Evolutionary conservation across 2,113 vertebrate genomes (phyloP).

Genomic region (Typhlomys cinereus): DNA sequence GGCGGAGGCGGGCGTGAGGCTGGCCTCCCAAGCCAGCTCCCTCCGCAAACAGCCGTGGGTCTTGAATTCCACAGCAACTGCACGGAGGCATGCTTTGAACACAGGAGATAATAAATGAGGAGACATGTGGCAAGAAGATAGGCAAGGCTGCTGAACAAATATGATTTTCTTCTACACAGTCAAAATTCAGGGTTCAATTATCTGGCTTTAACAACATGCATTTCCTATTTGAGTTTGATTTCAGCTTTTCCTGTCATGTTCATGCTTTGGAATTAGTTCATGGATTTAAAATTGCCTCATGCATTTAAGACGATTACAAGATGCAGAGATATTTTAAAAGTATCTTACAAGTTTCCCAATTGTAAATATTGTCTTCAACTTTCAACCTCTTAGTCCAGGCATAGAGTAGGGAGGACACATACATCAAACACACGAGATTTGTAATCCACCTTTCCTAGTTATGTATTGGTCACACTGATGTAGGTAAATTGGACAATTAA

Average conservation of each 20-base stretch:
- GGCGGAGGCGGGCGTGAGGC: constrained; percentile 4
- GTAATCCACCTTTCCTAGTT: constrained; percentile 61
- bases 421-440: constrained; percentile 35
- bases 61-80: constrained; percentile 63
- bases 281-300: background rate
- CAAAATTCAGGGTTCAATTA: background rate
- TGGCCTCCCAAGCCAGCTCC: background rate
- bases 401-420: constrained; percentile 4
- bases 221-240: constrained; percentile 36
- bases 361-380: constrained; percentile 42
- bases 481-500: constrained; percentile 46
- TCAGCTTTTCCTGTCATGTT: background rate
- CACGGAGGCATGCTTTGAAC: background rate
- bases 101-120: constrained; percentile 47
- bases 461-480: constrained; percentile 12
- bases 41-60: constrained; percentile 58
- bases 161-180: constrained; percentile 5
- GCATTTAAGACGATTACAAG: constrained; percentile 53
- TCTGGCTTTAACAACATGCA: background rate
- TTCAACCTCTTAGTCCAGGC: background rate
- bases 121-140: constrained; percentile 43
- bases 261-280: constrained; percentile 17
- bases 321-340: constrained; percentile 54
- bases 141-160: constrained; percentile 50
- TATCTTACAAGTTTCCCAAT: constrained; percentile 2